Evolutionary conservation across 2,797 vertebrate species (phyloP).

Genomic region (Monodelphis domestica): DNA sequence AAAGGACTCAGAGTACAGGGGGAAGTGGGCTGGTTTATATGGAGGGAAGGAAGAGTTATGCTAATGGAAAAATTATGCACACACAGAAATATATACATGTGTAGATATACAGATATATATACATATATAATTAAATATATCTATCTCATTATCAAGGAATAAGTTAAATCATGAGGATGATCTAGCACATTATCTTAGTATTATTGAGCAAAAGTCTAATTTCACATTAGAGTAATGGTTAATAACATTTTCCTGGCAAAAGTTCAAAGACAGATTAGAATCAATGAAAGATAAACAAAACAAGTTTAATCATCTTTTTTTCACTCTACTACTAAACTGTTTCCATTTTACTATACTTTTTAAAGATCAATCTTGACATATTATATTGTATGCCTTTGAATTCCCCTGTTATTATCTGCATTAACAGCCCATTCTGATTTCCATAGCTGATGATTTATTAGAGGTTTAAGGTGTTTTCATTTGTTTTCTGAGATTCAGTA

Average conservation of each 20-base stretch:
- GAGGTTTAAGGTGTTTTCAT: neutral
- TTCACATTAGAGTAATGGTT: neutral
- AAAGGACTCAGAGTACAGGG: neutral
- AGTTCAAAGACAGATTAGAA: neutral
- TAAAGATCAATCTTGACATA: neutral
- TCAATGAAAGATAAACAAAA: neutral
- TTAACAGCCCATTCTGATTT: neutral
- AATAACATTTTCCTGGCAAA: neutral
- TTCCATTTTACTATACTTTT: neutral
- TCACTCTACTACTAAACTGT: neutral
- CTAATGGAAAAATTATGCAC: neutral
- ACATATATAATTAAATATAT: neutral
- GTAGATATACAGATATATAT: too few relatives aligned
- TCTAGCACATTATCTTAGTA: neutral
- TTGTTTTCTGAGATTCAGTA: neutral
- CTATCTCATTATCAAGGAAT: neutral
- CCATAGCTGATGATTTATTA: neutral
- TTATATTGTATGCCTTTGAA: neutral
- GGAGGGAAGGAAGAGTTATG: neutral
- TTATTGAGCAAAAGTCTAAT: neutral
- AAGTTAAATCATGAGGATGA: neutral
- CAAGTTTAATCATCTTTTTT: neutral
- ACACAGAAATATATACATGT: too few relatives aligned
- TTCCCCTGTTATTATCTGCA: neutral
- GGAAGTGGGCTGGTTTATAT: neutral